Conservation (phyloP, 2,113 vertebrate genomes). For the Nannospalax galili region DNA sequence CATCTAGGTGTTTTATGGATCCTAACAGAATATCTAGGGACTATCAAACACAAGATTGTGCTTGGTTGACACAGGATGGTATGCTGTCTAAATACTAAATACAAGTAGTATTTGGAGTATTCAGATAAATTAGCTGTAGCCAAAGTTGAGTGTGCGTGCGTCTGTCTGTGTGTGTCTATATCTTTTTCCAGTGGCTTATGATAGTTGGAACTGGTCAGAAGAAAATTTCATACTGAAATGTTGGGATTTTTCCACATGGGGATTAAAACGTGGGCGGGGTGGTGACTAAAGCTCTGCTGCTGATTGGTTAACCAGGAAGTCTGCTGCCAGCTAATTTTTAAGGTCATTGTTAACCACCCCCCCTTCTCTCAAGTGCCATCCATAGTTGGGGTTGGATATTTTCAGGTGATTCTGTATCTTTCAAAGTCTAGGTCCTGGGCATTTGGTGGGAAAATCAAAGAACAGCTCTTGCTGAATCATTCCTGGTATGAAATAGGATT, state of each 20-base stretch:
- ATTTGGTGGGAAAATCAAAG: slow-evolving; percentile 56
- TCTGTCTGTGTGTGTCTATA: neutral
- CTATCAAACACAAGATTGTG: neutral
- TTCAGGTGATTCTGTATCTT: slow-evolving; percentile 41
- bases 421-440: neutral
- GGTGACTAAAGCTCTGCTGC: slow-evolving; percentile 75
- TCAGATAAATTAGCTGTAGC: neutral
- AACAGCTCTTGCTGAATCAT: slow-evolving; percentile 77
- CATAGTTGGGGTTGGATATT: neutral
- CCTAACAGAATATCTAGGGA: neutral
- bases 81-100: too few species aligned
- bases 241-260: slow-evolving; percentile 81
- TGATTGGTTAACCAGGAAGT: slow-evolving; percentile 79
- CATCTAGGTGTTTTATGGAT: neutral
- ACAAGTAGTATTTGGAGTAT: neutral
- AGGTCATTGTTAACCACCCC: slow-evolving; percentile 71
- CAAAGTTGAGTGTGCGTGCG: neutral
- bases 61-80: neutral
- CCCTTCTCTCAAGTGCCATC: neutral
- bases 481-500: slow-evolving; percentile 71
- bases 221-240: slow-evolving; percentile 68
- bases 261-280: slow-evolving; percentile 80
- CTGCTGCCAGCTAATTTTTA: slow-evolving; percentile 71
- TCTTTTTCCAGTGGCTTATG: slow-evolving; percentile 11
- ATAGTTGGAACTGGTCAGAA: slow-evolving; percentile 48